These are phyloP conservation scores for Sclerodermus sp. DNA, from an alignment of 2,888 invertebrate genomes.

Conservation along the genomic window DNA sequence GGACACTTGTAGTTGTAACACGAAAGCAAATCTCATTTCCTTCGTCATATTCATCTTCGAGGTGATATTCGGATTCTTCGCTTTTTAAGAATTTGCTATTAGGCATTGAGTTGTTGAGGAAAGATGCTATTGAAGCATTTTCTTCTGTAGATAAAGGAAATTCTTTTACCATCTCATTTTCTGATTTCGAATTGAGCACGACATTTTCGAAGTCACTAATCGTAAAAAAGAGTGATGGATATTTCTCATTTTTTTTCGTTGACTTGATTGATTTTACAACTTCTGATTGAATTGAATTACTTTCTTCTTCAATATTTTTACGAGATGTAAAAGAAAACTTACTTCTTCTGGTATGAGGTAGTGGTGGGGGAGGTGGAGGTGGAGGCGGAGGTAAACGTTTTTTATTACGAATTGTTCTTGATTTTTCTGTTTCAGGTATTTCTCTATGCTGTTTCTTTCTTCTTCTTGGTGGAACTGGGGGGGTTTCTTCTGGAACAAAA, in stretches of 20 bases:
- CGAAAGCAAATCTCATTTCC: constrained; percentile 38
- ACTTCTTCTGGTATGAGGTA: constrained; percentile 9
- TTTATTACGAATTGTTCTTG: constrained; percentile 6
- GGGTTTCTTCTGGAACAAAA: constrained; percentile 39
- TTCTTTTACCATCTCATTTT: background rate
- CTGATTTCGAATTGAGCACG: constrained; percentile 23
- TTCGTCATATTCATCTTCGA: constrained; percentile 15
- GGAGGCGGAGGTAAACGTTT: constrained; percentile 26
- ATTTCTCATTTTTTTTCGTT: constrained; percentile 20
- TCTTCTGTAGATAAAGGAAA: background rate
- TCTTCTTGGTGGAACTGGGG: constrained; percentile 51
- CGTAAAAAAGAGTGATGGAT: constrained; percentile 48
- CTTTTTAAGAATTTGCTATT: too few species aligned
- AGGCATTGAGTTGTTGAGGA: constrained; percentile 10
- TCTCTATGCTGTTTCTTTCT: constrained; percentile 12
- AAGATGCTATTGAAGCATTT: constrained; percentile 5
- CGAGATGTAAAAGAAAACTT: constrained; percentile 4
- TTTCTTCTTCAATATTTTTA: background rate
- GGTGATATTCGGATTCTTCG: constrained; percentile 2
- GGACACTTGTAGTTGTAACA: constrained; percentile 47
- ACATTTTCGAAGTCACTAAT: constrained; percentile 46
- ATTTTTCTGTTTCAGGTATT: background rate
- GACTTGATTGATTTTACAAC: background rate
- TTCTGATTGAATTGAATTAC: too few species aligned
- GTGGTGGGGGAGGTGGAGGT: constrained; percentile 16